Base-by-base conservation (phyloP, 2,797 vertebrate species). In the Cynopterus sphinx region DNA sequence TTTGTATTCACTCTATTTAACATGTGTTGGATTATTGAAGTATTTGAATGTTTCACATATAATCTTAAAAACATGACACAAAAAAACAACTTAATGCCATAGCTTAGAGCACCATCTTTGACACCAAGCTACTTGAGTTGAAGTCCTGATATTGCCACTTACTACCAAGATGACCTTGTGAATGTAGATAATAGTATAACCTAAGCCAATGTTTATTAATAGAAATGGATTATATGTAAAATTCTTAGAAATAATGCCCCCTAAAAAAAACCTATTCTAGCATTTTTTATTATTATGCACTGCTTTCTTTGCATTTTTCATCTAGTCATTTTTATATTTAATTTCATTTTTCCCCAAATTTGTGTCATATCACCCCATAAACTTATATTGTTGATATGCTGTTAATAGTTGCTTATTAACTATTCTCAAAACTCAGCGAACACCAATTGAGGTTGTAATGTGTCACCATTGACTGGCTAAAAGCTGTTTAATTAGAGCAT, bases 401-500 rank as follows among this genome's bases (percentile, higher is more conserved):
- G 6, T 26, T 96, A 94, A 75, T 24, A 26, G 83, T 46, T 41
- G 4, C 1, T 87, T 97, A 57, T 17, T 36, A 97, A 93, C 93
- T 97, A 79, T 91, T 98, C 85, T 90, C 33, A 85, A 75, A 95
- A 82, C 74, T 51, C 53, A 94, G 26, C 39, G n/a, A 79, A 9
- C 95, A 77, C 67, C 71, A 71, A 78, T 78, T 68, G 22, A 95
- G 2, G 0, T 95, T 95, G 70, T 1, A 91, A 73, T 94, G 92
- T 96, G 16, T 95, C 96, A 81, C 63, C 55, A 63, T 92, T 36
- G 6, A 15, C 65, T 95, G 78, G 17, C 79, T 93, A 83, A 41
- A 63, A 97, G 65, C 13, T 91, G 11, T 93, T 51, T 96, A 73
- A 97, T 61, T 81, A 97, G 95, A 96, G n/a, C 17, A 97, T 94